These are phyloP conservation scores for Plodia interpunctella DNA, from an alignment of 1,140 invertebrate species.

Conservation along the genomic window DNA sequence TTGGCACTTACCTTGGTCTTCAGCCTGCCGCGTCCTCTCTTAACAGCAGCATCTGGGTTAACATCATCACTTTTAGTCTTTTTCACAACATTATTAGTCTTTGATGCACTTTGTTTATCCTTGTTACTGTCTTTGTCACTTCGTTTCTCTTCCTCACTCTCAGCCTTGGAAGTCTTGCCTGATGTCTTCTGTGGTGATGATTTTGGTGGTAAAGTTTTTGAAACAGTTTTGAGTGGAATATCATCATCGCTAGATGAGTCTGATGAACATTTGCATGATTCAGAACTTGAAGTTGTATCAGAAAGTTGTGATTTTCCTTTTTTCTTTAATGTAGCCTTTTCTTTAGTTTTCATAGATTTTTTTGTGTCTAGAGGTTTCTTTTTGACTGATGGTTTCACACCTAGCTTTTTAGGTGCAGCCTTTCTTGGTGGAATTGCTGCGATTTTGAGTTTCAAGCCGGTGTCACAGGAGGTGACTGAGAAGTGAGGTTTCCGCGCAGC, in stretches of 20 bases:
- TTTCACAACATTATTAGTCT: constrained; percentile 50
- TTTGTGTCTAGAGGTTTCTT: constrained; percentile 43
- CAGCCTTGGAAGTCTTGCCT: constrained; percentile 47
- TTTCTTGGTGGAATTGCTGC: constrained; percentile 62
- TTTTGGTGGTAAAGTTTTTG: constrained; percentile 55
- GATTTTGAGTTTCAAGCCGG: constrained; percentile 66
- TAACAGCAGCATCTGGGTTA: constrained; percentile 35
- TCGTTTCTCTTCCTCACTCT: constrained; percentile 52
- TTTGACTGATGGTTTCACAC: constrained; percentile 48
- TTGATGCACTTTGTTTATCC: constrained; percentile 45
- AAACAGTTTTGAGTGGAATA: constrained; percentile 59
- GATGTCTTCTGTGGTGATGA: constrained; percentile 39
- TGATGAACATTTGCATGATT: constrained; percentile 66
- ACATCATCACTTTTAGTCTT: constrained; percentile 61
- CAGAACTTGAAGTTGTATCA: constrained; percentile 60
- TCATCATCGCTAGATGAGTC: constrained; percentile 69
- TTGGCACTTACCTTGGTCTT: constrained; percentile 55
- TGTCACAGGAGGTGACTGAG: constrained; percentile 68
- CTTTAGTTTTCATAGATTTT: constrained; percentile 31
- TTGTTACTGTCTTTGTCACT: constrained; percentile 50
- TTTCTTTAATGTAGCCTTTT: constrained; percentile 37
- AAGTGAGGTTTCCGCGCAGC: constrained; percentile 57
- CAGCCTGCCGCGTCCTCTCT: constrained; percentile 44
- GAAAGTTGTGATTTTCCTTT: constrained; percentile 41
- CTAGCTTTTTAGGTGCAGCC: constrained; percentile 41